Conservation (phyloP, 2,113 vertebrate species). For the Gymnogyps californianus region DNA sequence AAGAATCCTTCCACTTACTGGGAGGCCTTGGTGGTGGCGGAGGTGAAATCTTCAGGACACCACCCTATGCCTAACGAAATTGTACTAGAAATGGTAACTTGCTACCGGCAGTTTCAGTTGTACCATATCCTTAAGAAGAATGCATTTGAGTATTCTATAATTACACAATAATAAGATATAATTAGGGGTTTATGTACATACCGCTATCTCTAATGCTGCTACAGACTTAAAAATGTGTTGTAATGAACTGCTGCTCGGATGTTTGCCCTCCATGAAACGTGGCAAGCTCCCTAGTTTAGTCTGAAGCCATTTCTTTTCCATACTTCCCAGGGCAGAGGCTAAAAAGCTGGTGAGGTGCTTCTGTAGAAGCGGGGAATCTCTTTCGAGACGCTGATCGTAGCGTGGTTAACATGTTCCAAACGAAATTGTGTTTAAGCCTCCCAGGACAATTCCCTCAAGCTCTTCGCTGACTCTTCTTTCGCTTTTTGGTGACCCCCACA, state of each 20-base stretch:
- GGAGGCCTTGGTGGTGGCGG: not conserved
- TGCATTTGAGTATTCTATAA: not conserved
- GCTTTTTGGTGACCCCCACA: not conserved
- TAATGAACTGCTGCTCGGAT: not conserved
- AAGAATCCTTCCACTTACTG: constrained; percentile 16
- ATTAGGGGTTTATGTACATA: not conserved
- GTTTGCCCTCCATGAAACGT: not conserved
- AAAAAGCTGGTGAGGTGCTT: not conserved
- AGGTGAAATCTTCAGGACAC: not conserved
- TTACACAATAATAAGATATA: not conserved
- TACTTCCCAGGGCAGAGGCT: not conserved
- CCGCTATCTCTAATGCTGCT: not conserved
- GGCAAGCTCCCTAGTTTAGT: not conserved
- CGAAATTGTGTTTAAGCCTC: not conserved
- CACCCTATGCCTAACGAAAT: not conserved
- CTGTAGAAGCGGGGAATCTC: not conserved
- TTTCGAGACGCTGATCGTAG: not conserved
- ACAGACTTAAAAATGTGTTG: not conserved
- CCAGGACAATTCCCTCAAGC: not conserved
- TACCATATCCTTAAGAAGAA: not conserved
- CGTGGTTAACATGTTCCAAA: accelerated
- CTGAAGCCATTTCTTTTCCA: not conserved
- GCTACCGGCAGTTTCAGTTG: not conserved
- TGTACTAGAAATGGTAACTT: not conserved
- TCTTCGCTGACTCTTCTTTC: not conserved